Conservation (phyloP, 2,797 vertebrate species). For the Sparus aurata region DNA sequence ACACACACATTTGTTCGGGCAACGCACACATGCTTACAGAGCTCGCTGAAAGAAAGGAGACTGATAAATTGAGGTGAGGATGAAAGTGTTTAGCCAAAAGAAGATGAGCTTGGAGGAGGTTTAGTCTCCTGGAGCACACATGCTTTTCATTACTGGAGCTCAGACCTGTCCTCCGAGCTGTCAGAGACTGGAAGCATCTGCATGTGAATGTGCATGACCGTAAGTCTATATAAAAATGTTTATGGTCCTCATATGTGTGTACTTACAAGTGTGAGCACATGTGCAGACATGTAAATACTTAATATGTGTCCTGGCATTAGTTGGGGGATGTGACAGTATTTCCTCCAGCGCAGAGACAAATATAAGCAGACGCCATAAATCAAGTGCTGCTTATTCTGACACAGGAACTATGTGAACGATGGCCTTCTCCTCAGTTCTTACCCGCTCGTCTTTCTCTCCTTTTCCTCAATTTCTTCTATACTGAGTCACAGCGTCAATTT, state of each 20-base stretch:
- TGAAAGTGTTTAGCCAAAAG: constrained; percentile 72
- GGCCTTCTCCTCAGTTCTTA: constrained; percentile 11
- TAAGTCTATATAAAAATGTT: constrained; percentile 55
- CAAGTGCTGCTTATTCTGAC: constrained; percentile 16
- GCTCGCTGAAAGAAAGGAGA: constrained; percentile 47
- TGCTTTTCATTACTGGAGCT: constrained; percentile 80
- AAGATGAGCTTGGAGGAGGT: constrained; percentile 78
- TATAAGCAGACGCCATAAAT: constrained; percentile 17
- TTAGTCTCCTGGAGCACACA: constrained; percentile 75
- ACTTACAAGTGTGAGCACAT: constrained; percentile 25
- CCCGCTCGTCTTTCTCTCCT: constrained; percentile 32
- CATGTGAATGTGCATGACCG: constrained; percentile 46
- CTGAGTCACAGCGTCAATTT: not conserved
- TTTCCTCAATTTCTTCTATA: constrained; percentile 30
- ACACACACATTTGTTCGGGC: constrained; percentile 22
- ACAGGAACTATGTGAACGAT: constrained; percentile 23
- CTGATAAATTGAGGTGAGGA: constrained; percentile 70
- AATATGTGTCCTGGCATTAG: constrained; percentile 5
- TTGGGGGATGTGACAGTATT: constrained; percentile 12
- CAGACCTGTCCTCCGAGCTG: constrained; percentile 76
- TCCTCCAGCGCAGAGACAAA: not conserved
- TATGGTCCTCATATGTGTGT: constrained; percentile 45
- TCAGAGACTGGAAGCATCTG: constrained; percentile 68
- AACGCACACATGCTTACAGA: constrained; percentile 48
- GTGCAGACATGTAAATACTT: constrained; percentile 14